Percentiles rank a stretch among this genome's conserved stretches.
Conservation (phyloP, 2,888 invertebrate species). For the Macrophya alboannulata region DNA sequence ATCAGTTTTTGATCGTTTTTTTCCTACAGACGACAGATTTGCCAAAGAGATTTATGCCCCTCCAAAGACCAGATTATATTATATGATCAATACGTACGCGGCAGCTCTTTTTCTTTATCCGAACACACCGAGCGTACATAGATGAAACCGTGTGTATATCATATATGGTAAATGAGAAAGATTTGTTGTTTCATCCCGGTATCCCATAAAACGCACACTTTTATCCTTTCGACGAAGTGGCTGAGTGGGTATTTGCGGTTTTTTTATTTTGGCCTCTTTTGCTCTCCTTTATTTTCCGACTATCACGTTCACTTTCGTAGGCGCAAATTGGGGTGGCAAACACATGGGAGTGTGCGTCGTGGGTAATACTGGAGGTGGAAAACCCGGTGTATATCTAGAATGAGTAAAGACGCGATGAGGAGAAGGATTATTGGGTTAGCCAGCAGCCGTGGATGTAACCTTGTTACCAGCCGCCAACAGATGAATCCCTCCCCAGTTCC, state of each 20-base stretch:
- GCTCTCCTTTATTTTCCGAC: not conserved
- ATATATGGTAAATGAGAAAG: not conserved
- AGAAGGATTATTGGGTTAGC: constrained; percentile 69
- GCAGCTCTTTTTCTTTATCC: not conserved
- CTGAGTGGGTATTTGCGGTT: not conserved
- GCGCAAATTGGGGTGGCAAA: constrained; percentile 22
- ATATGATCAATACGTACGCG: constrained; percentile 14
- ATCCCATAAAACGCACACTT: not conserved
- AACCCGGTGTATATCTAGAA: not conserved
- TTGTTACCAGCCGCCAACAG: constrained; percentile 69
- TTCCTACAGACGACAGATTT: constrained; percentile 44
- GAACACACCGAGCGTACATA: not conserved
- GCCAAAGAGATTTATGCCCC: constrained; percentile 39
- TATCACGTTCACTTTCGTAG: not conserved
- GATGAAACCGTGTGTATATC: not conserved
- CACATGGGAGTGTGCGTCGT: not conserved
- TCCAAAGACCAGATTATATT: constrained; percentile 17
- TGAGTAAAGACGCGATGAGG: constrained; percentile 18
- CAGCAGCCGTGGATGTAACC: constrained; percentile 74
- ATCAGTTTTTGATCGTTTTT: constrained; percentile 28
- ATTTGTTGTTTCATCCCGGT: not conserved
- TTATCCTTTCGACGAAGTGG: not conserved
- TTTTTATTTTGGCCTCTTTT: not conserved
- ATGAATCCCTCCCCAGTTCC: constrained; percentile 20
- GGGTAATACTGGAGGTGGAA: not conserved